Evolutionary conservation across 1,140 invertebrate species (phyloP).

Genomic region (Ips typographus): DNA sequence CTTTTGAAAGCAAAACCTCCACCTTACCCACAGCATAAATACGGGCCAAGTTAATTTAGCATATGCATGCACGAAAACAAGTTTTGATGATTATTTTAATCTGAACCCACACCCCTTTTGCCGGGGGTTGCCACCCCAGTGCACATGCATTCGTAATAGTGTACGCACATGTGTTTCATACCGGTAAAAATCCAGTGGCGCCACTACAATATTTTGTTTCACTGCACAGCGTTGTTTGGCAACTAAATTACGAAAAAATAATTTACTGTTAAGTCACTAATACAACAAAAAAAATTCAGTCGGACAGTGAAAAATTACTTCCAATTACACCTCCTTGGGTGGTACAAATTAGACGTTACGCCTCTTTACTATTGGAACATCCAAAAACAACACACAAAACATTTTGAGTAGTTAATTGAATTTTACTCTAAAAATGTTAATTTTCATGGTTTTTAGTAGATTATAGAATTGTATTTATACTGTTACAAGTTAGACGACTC

Average conservation of each 20-base stretch:
- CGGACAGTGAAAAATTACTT: slow-evolving; percentile 28
- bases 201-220: no score
- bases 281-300: not conserved
- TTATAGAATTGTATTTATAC: not conserved
- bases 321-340: slow-evolving; percentile 34
- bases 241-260: no score
- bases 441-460: slow-evolving; percentile 2
- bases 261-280: no score
- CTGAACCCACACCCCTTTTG: slow-evolving; percentile 35
- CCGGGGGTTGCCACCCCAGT: slow-evolving; percentile 26
- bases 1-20: slow-evolving; percentile 10
- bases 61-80: slow-evolving; percentile 38
- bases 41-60: slow-evolving; percentile 32
- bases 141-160: slow-evolving; percentile 27
- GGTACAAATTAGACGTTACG: slow-evolving; percentile 32
- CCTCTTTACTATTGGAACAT: slow-evolving; percentile 13
- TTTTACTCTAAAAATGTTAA: not conserved
- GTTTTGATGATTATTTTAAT: slow-evolving; percentile 37
- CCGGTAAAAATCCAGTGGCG: slow-evolving; percentile 12
- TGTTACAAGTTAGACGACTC: not conserved
- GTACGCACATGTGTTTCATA: slow-evolving; percentile 24
- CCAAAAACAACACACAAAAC: not conserved
- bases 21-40: slow-evolving; percentile 32
- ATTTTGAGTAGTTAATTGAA: not conserved
- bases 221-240: no score